phyloP scores from a whole-genome alignment of 2,888 invertebrate species.

The Agrotis puta region DNA sequence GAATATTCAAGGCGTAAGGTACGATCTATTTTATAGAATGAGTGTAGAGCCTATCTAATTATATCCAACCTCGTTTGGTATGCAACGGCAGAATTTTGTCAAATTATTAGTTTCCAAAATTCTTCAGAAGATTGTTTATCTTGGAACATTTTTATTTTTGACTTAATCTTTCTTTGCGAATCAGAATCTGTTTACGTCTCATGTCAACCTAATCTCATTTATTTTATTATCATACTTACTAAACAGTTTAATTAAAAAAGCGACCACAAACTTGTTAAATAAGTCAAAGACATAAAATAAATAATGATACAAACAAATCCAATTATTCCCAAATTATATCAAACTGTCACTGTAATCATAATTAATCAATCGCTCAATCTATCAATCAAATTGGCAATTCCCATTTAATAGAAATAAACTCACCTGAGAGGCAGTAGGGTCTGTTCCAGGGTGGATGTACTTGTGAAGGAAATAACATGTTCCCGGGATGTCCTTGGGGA shows the following conservation, averaged over 20 bases:
- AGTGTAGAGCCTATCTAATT: constrained; percentile 33
- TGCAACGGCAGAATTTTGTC: constrained; percentile 18
- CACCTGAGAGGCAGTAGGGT: constrained; percentile 91
- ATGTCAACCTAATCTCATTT: neutral
- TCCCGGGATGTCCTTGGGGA: constrained; percentile 94
- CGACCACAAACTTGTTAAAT: neutral
- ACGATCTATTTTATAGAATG: constrained; percentile 38
- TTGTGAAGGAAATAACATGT: constrained; percentile 96
- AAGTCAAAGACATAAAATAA: neutral
- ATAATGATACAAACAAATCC: neutral
- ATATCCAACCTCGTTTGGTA: constrained; percentile 34
- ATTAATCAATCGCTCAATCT: neutral
- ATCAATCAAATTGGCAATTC: constrained; percentile 9
- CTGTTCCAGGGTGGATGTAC: constrained; percentile 94
- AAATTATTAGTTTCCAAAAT: constrained; percentile 19
- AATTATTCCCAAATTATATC: neutral
- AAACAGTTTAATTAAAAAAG: neutral
- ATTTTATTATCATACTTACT: neutral
- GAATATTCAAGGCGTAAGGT: constrained; percentile 52
- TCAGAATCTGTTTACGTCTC: neutral
- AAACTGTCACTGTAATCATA: neutral
- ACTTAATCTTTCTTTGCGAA: neutral
- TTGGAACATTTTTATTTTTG: neutral
- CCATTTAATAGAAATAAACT: constrained; percentile 58
- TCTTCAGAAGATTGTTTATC: neutral